Base-by-base conservation (phyloP, 2,888 invertebrate species). In the Coleophora deauratella region DNA sequence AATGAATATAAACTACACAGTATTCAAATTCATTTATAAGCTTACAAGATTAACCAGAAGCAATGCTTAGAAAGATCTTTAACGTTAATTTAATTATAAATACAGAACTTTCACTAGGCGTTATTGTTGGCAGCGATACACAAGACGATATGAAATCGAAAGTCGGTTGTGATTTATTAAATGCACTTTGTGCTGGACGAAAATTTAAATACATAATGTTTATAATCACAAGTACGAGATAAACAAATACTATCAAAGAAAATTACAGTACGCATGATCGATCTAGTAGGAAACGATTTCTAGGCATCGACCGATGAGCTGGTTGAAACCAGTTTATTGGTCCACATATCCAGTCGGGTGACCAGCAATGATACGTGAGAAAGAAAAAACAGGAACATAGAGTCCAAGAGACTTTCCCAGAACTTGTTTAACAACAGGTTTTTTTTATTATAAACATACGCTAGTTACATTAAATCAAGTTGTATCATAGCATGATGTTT, bases 281-380 rank as follows among this genome's bases (percentile, higher is more conserved):
- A 71, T 66, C 74, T 77, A 76, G 72, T 79, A 73, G 79, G 76
- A 80, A 84, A 75, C 73, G 75, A 79, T 82, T 82, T 82, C 81
- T 79, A 78, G 76, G 71, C 65, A 59, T 58, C 56, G 63, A 61
- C 62, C 67, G 65, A 72, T 72, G 61, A 60, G 50, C 59, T 66
- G 63, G 77, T 72, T 78, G 73, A 82, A 84, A 78, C 82, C 69
- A 79, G 84, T 82, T 78, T 73, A 69, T 69, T 66, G 84, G 72
- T 80, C 81, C 68, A 84, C 82, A 82, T 84, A 81, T 70, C 53
- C 77, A 84, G 59, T 71, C 66, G 60, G 66, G 70, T 81, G 79
- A 68, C 65, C 78, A 74, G 57, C 67, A 62, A 65, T 71, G 72
- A 73, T 71, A 77, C 64, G 71, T 79, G 78, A 79, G 76, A 81